Percentiles rank a stretch among this genome's conserved stretches.
phyloP scores from a whole-genome alignment of 2,113 vertebrate species.

The Nibea albiflora region DNA sequence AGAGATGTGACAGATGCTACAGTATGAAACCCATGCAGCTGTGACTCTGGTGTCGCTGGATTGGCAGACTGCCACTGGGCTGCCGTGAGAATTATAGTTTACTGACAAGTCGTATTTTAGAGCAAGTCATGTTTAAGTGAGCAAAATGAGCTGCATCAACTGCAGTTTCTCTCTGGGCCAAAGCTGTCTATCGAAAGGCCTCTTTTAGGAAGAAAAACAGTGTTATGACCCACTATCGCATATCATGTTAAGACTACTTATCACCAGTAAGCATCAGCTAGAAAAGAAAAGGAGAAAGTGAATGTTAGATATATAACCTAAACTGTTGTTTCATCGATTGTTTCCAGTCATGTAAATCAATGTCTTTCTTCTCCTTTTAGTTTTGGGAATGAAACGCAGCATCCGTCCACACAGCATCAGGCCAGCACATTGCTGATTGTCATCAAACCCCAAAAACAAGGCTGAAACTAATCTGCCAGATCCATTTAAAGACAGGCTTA shows the following conservation, averaged over 20 bases:
- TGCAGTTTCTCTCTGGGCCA: constrained; percentile 15
- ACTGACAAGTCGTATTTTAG: constrained; percentile 55
- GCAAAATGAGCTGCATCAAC: constrained; percentile 40
- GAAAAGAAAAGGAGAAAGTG: neutral
- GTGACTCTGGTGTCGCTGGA: constrained; percentile 34
- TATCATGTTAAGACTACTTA: neutral
- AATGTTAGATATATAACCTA: neutral
- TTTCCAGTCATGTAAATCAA: neutral
- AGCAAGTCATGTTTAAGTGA: constrained; percentile 42
- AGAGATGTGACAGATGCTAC: constrained; percentile 40
- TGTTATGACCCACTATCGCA: neutral
- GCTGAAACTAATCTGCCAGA: constrained; percentile 15
- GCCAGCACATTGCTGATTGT: constrained; percentile 21
- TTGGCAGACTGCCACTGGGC: constrained; percentile 55
- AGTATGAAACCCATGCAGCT: constrained; percentile 32
- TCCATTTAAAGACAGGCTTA: constrained; percentile 24
- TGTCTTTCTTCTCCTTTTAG: neutral
- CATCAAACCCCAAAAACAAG: constrained; percentile 32
- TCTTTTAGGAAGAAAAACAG: neutral
- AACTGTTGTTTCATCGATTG: too few species aligned
- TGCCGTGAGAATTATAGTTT: constrained; percentile 51
- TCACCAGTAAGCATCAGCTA: neutral
- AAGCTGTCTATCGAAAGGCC: constrained; percentile 15
- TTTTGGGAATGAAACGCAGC: constrained; percentile 11
- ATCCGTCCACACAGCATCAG: neutral